Conservation (phyloP, 1,140 invertebrate genomes). For the Helicoverpa zea region DNA sequence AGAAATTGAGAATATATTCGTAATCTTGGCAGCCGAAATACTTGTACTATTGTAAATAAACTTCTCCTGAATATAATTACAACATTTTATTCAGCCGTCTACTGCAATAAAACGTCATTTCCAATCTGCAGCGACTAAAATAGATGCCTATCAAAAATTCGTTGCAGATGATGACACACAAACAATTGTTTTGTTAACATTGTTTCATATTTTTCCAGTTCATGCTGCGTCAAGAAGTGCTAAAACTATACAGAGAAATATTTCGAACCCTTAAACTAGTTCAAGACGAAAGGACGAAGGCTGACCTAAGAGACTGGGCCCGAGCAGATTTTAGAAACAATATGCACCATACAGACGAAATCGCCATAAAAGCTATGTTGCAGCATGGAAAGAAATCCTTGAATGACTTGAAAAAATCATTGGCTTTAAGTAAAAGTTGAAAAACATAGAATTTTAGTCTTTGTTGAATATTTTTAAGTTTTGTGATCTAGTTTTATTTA, state of each 20-base stretch:
- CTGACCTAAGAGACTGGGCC: conserved; percentile 91
- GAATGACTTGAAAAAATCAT: conserved; percentile 89
- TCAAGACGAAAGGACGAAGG: conserved; percentile 88
- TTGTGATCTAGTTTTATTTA: conserved; percentile 2
- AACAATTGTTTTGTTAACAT: no score
- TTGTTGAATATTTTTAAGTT: not conserved
- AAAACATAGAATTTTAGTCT: conserved; percentile 19
- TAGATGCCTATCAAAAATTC: no score
- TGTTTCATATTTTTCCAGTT: conserved; percentile 87
- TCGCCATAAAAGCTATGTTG: conserved; percentile 90
- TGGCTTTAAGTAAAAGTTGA: conserved; percentile 86
- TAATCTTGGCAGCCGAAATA: not conserved
- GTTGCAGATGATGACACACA: no score
- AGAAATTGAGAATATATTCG: conserved; percentile 48
- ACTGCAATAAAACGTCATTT: no score
- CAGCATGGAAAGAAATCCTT: conserved; percentile 90
- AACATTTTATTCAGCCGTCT: no score
- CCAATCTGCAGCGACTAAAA: no score
- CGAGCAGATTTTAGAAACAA: conserved; percentile 91
- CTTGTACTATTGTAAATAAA: no score
- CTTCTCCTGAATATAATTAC: no score
- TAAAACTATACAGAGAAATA: conserved; percentile 92
- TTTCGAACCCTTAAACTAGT: conserved; percentile 90
- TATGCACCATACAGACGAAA: conserved; percentile 90
- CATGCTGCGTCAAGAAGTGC: conserved; percentile 91